These are phyloP conservation scores for Laspeyria flexula DNA, from an alignment of 2,888 invertebrate genomes.

Conservation along the genomic window DNA sequence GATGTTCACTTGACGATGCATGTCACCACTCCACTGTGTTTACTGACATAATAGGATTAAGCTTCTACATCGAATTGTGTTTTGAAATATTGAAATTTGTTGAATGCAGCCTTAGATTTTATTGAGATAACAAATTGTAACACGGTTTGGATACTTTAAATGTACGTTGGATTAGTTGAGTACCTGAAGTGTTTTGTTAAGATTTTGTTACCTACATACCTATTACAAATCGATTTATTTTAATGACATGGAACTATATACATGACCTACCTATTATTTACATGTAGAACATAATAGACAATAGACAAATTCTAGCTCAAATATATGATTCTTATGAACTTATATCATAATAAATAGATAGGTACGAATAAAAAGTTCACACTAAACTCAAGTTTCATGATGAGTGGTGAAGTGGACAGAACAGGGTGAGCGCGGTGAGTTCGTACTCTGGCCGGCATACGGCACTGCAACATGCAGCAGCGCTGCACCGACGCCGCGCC, in stretches of 20 bases:
- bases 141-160: conserved; percentile 14
- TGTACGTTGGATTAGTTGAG: conserved; percentile 7
- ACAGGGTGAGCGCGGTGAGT: not conserved
- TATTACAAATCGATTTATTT: too few relatives aligned
- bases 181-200: conserved; percentile 21
- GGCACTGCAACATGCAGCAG: too few relatives aligned
- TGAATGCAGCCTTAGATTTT: conserved; percentile 51
- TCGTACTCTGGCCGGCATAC: not conserved
- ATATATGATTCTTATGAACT: too few relatives aligned
- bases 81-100: conserved; percentile 59
- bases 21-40: conserved; percentile 73
- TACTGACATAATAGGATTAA: conserved; percentile 81
- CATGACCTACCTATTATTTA: too few relatives aligned
- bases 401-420: conserved; percentile 7
- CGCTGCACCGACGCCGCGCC: conserved; percentile 47
- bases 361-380: not conserved
- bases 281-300: too few relatives aligned
- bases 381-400: not conserved
- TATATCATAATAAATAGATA: too few relatives aligned
- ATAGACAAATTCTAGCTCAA: too few relatives aligned
- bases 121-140: conserved; percentile 42
- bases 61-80: conserved; percentile 64
- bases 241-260: too few relatives aligned
- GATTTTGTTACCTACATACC: conserved; percentile 8
- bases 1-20: conserved; percentile 79